A percentile compares a stretch with the other conserved stretches of the same genome.
Evolutionary conservation across 2,797 vertebrate genomes (phyloP).

Genomic region (Semaprochilodus insignis): DNA sequence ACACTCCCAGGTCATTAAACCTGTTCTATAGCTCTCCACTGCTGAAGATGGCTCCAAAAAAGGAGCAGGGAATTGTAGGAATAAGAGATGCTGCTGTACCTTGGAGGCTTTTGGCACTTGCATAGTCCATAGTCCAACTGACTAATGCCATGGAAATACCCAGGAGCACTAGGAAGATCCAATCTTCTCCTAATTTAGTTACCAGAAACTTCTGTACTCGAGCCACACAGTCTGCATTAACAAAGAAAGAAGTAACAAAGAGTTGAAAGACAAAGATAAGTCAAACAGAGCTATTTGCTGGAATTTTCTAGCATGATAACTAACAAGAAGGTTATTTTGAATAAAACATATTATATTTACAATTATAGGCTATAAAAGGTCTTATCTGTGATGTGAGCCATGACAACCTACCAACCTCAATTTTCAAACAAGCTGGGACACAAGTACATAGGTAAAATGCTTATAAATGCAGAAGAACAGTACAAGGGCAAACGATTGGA

Average conservation of each 20-base stretch:
- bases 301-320: neutral
- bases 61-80: neutral
- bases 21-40: neutral
- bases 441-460: too few relatives aligned
- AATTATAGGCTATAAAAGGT: too few relatives aligned
- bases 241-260: neutral
- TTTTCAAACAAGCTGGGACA: too few relatives aligned
- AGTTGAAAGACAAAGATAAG: neutral
- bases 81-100: slow-evolving; percentile 70
- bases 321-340: neutral
- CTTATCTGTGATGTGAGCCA: too few relatives aligned
- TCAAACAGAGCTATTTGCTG: neutral
- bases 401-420: too few relatives aligned
- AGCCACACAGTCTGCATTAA: slow-evolving; percentile 81
- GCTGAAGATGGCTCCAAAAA: neutral
- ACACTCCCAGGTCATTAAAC: neutral
- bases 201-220: slow-evolving; percentile 83
- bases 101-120: slow-evolving; percentile 92
- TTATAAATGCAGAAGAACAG: too few relatives aligned
- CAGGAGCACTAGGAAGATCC: slow-evolving; percentile 93
- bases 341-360: too few relatives aligned
- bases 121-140: slow-evolving; percentile 96
- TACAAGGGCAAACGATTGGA: too few relatives aligned
- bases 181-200: slow-evolving; percentile 91
- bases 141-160: slow-evolving; percentile 94